Evolutionary conservation across 2,797 vertebrate genomes (phyloP), one percentile per base, ranked within the genome.

Genomic region (Lerista edwardsae): DNA sequence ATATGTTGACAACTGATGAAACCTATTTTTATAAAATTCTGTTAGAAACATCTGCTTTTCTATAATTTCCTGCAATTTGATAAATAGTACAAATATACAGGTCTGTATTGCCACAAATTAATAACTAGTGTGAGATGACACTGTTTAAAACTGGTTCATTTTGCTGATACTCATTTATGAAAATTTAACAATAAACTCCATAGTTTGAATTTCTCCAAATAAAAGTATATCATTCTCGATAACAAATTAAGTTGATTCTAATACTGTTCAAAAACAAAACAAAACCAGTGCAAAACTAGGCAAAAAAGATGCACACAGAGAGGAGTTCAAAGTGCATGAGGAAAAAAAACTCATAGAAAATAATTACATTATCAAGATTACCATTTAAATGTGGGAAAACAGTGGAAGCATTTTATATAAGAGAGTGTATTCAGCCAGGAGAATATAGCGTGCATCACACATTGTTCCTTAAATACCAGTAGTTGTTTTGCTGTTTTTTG

Each of bases 211-310:
- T 44, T 31, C 39, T 55, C 6, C 88, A 84, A 47, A 79, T 9
- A 74, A 87, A 83, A 77, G 15, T 10, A 7, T 29, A 72, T 83
- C 85, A 4, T 7, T 88, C 21, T 21, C 86, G 41, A 86, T 82
- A 34, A 34, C 3, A 84, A 82, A 81, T 47, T 44, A 83, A 14
- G 79, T 88, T n/a, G 12, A 57, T 8, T 65, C 25, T 47, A 12
- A 3, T 31, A 41, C n/a, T 65, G 75, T 75, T 78, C 10, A 55
- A 29, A 6, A 44, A n/a, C n/a, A n/a, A 57, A 61, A 72, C 11
- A 65, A 71, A 36, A 47, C 5, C 21, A 61, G n/a, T 72, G 12
- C 34, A 86, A 72, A 90, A 76, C 2, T 39, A 80, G 83, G 12
- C 7, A 65, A 67, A 65, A 69, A 27, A 62, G 69, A 17, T 82